These are phyloP conservation scores for Eira barbara DNA, from an alignment of 2,113 vertebrate species.

Conservation along the genomic window DNA sequence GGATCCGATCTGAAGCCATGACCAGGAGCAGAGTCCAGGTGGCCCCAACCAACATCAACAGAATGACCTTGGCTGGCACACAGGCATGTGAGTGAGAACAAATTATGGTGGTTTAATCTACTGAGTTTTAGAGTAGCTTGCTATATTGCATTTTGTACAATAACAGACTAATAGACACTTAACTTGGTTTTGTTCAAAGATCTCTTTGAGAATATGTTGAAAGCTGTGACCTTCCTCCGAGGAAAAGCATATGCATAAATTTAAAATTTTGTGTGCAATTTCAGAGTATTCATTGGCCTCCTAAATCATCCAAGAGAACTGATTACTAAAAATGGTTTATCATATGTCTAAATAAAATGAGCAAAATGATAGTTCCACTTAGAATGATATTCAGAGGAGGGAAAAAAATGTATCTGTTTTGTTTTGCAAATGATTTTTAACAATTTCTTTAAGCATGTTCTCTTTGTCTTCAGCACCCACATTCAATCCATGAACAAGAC, in stretches of 20 bases:
- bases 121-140: neutral
- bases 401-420: neutral
- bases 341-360: constrained; percentile 9
- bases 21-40: neutral
- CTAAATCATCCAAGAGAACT: neutral
- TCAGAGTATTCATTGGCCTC: neutral
- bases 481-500: neutral
- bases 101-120: neutral
- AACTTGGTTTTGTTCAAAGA: neutral
- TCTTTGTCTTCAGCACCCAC: neutral
- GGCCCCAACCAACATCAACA: neutral
- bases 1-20: neutral
- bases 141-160: neutral
- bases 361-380: neutral
- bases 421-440: neutral
- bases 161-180: neutral
- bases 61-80: neutral
- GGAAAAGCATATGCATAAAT: neutral
- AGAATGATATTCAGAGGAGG: neutral
- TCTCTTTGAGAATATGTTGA: neutral
- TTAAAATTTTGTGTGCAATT: neutral
- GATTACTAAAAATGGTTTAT: neutral
- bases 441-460: neutral
- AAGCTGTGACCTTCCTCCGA: neutral
- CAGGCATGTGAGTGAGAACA: neutral